phyloP scores from a whole-genome alignment of 2,888 invertebrate genomes.

The Agrochola circellaris region DNA sequence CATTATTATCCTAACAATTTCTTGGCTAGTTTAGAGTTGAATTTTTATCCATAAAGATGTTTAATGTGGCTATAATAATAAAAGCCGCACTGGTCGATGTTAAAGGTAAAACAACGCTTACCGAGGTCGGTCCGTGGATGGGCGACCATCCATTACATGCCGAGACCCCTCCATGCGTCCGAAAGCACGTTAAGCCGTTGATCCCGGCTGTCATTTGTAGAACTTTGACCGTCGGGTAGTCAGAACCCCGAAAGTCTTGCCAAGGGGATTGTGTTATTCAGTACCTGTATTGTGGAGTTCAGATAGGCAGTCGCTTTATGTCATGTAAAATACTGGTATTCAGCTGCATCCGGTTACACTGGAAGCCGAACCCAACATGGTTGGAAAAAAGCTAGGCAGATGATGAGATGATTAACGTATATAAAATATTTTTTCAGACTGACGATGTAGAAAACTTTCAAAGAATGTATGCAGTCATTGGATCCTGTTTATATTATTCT shows the following conservation, averaged over 20 bases:
- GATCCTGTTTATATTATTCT: constrained; percentile 92
- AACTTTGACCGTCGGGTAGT: neutral
- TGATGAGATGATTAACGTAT: neutral
- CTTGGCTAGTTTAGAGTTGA: neutral
- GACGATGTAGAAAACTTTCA: constrained; percentile 94
- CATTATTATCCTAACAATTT: neutral
- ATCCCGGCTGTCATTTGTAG: neutral
- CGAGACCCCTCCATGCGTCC: neutral
- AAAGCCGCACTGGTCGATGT: neutral
- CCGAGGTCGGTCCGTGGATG: neutral
- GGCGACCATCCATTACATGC: neutral
- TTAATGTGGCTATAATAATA: neutral
- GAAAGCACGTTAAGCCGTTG: neutral
- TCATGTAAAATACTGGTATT: neutral
- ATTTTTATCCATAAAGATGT: neutral
- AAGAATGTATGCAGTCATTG: constrained; percentile 93
- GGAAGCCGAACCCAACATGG: neutral
- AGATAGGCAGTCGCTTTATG: neutral
- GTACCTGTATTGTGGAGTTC: neutral
- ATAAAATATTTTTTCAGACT: constrained; percentile 89
- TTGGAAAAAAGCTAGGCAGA: neutral
- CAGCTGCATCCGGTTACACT: neutral
- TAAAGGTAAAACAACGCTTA: neutral
- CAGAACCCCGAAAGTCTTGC: neutral
- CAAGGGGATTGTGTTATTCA: neutral